phyloP scores from a whole-genome alignment of 1,140 invertebrate species.

The Tetragnatha versicolor region DNA sequence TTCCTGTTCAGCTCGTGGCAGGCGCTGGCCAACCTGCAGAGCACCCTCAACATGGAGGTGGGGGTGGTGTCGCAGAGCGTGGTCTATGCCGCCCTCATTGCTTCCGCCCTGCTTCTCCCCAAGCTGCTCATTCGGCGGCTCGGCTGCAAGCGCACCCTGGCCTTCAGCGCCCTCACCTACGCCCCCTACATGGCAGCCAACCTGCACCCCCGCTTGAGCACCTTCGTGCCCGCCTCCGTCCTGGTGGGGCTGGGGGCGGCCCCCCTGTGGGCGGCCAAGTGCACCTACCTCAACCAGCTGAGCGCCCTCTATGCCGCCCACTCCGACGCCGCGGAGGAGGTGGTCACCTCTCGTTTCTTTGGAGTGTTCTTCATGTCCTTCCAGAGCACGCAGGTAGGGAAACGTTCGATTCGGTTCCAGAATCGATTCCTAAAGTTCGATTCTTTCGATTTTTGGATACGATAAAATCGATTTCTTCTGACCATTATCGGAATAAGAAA shows the following conservation, averaged over 20 bases:
- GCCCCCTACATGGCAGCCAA: conserved; percentile 92
- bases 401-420: too few species aligned
- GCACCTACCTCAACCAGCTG: conserved; percentile 92
- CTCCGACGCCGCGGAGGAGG: conserved; percentile 75
- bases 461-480: too few species aligned
- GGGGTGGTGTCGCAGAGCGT: conserved; percentile 84
- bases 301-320: conserved; percentile 74
- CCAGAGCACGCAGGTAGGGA: conserved; percentile 93
- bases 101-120: conserved; percentile 92
- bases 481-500: too few species aligned
- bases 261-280: conserved; percentile 96
- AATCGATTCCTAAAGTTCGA: too few species aligned
- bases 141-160: conserved; percentile 94
- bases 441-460: too few species aligned
- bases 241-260: conserved; percentile 87
- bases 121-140: conserved; percentile 86
- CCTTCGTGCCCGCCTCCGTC: conserved; percentile 89
- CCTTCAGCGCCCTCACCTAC: conserved; percentile 89
- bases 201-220: conserved; percentile 88
- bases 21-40: conserved; percentile 84
- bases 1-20: conserved; percentile 93
- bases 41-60: conserved; percentile 64
- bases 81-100: conserved; percentile 85
- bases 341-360: conserved; percentile 93
- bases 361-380: conserved; percentile 98